Evolutionary conservation across 2,797 vertebrate genomes (phyloP), one percentile per base, ranked within the genome.

Genomic region (Notolabrus celidotus): DNA sequence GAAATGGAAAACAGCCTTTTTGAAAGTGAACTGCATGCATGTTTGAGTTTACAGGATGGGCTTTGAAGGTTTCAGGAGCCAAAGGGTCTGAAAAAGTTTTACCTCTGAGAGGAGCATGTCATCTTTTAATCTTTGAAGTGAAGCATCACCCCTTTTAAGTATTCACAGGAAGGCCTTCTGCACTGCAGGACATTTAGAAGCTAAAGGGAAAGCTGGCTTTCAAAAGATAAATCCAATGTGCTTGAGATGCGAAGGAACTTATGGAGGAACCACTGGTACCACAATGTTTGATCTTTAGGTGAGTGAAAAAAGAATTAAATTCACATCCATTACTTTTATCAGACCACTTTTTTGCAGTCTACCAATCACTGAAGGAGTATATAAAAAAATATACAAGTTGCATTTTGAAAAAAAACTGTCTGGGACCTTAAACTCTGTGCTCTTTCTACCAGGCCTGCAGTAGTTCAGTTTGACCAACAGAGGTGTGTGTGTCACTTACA

Each of bases 401-500:
- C 33, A 34, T 7, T 8, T n/a, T n/a, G n/a, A n/a, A n/a, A n/a
- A n/a, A n/a, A n/a, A n/a, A n/a, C n/a, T n/a, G n/a, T n/a, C n/a
- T n/a, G n/a, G n/a, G n/a, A n/a, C n/a, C n/a, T n/a, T 31, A 31
- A 9, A 29, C 6, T 16, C 12, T 7, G 29, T 39, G 10, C 10
- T 50, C 22, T 25, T 27, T 27, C 27, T 27, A 27, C 27, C 27
- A 6, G 27, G 27, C 27, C 27, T 27, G 27, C 27, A 15, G 11
- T 15, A 47, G 7, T 43, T 23, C 25, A 10, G 53, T 56, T 56
- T 53, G 46, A 45, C 55, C 63, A 53, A 38, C 65, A 71, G 63
- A 22, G 45, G 45, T 43, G 15, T 50, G 62, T 10, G 65, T 0
- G 25, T 29, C 27, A 97, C 98, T 98, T 87, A 99, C 98, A 99